Percentiles rank a stretch among this genome's conserved stretches.
phyloP scores from a whole-genome alignment of 2,888 invertebrate genomes.

The Agapetus fuscipes region DNA sequence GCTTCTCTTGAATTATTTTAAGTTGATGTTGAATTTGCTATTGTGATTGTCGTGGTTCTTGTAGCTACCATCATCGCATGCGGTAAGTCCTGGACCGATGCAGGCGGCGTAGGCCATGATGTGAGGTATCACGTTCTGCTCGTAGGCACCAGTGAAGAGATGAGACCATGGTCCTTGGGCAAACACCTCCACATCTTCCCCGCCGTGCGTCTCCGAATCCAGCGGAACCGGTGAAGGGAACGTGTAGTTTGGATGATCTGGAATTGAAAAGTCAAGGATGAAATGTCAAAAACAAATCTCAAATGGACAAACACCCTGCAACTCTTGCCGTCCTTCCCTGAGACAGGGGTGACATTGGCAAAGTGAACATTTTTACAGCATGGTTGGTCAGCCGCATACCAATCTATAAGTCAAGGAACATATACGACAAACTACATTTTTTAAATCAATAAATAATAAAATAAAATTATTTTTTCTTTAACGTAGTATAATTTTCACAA shows the following conservation, averaged over 20 bases:
- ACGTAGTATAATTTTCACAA: background rate
- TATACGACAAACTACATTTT: no score
- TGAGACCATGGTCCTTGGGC: constrained; percentile 73
- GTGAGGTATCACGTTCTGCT: constrained; percentile 71
- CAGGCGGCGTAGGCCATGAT: constrained; percentile 65
- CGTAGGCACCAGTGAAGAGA: constrained; percentile 68
- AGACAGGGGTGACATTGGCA: no score
- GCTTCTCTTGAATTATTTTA: no score
- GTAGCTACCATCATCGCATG: no score
- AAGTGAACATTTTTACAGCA: no score
- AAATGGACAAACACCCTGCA: no score
- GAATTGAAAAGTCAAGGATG: background rate
- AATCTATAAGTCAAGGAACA: no score
- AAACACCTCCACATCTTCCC: constrained; percentile 71
- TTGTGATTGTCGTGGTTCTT: no score
- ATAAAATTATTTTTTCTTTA: background rate
- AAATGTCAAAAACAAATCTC: background rate
- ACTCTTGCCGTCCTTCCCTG: no score
- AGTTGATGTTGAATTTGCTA: no score
- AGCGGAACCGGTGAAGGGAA: constrained; percentile 56
- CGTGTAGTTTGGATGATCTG: constrained; percentile 38
- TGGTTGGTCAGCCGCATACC: no score
- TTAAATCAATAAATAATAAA: background rate
- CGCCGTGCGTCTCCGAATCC: constrained; percentile 59
- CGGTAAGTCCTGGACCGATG: constrained; percentile 51